A percentile compares a stretch with the other conserved stretches of the same genome.
phyloP scores from a whole-genome alignment of 2,797 vertebrate species.

The Pseudochirops cupreus region DNA sequence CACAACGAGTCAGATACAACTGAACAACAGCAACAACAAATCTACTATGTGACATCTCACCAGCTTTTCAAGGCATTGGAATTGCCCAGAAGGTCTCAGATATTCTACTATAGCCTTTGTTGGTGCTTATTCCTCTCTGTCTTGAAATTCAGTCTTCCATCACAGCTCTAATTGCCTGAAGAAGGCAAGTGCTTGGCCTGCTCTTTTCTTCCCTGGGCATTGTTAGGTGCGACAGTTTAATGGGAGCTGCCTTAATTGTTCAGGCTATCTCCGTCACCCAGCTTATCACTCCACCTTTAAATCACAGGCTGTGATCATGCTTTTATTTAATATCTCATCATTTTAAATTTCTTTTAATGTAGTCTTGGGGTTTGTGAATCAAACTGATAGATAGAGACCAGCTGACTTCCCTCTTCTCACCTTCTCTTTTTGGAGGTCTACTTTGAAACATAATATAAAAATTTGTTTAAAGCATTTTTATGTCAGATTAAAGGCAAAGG shows the following conservation, averaged over 20 bases:
- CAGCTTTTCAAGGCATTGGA: background rate
- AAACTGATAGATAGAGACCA: background rate
- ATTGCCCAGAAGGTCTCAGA: background rate
- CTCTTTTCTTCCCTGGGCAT: background rate
- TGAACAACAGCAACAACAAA: background rate
- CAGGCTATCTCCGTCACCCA: slow-evolving; percentile 7
- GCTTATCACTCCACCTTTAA: slow-evolving; percentile 10
- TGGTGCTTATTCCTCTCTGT: background rate
- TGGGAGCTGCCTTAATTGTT: slow-evolving; percentile 15
- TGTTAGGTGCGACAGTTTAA: slow-evolving; percentile 5
- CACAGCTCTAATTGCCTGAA: background rate
- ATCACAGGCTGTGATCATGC: background rate
- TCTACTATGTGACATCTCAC: background rate
- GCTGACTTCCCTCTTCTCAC: background rate
- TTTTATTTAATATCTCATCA: slow-evolving; percentile 22
- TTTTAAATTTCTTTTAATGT: slow-evolving; percentile 9
- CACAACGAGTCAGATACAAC: background rate
- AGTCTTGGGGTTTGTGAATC: slow-evolving; percentile 8
- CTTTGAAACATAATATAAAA: slow-evolving; percentile 11
- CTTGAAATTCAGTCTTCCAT: background rate
- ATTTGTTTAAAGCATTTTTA: slow-evolving; percentile 6
- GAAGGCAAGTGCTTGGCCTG: background rate
- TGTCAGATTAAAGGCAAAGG: slow-evolving; percentile 2
- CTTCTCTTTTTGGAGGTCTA: slow-evolving; percentile 1
- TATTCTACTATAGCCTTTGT: background rate